These are phyloP conservation scores for Bungarus multicinctus DNA, from an alignment of 2,113 vertebrate genomes.

Conservation along the genomic window DNA sequence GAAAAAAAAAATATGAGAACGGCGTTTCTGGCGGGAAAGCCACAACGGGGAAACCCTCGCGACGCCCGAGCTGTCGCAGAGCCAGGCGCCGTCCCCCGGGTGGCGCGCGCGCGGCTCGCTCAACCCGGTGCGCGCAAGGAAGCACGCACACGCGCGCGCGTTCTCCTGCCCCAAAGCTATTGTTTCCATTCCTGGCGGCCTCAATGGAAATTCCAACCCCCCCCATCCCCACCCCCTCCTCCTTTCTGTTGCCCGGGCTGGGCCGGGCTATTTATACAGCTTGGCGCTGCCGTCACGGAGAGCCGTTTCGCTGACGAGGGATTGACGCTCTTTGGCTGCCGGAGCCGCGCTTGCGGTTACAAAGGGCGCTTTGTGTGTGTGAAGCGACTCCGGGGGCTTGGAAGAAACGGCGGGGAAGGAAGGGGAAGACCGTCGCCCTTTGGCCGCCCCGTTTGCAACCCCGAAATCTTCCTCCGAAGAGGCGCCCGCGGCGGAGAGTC, in stretches of 20 bases:
- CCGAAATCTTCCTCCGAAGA: neutral
- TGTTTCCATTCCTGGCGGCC: conserved; percentile 13
- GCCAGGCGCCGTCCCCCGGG: neutral
- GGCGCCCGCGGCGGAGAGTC: neutral
- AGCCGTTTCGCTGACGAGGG: conserved; percentile 61
- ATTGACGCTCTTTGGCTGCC: conserved; percentile 68
- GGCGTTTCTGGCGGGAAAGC: neutral
- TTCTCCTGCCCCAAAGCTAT: conserved; percentile 4
- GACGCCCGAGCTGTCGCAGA: neutral
- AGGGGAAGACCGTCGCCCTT: neutral
- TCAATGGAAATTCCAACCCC: neutral
- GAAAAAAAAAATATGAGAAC: no score
- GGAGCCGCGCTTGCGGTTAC: conserved; percentile 32
- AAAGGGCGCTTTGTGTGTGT: conserved; percentile 37
- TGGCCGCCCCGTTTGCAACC: neutral
- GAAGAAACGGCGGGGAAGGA: neutral
- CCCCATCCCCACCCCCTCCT: no score
- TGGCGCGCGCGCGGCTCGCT: neutral
- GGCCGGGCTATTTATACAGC: conserved; percentile 33
- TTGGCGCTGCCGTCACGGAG: conserved; percentile 68
- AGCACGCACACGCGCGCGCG: neutral
- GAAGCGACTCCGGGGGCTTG: conserved; percentile 1
- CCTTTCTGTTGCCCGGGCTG: neutral
- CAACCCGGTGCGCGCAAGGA: no score
- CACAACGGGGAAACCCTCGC: neutral